Base-by-base conservation (phyloP, 2,888 invertebrate species). In the Thalpophila matura region DNA sequence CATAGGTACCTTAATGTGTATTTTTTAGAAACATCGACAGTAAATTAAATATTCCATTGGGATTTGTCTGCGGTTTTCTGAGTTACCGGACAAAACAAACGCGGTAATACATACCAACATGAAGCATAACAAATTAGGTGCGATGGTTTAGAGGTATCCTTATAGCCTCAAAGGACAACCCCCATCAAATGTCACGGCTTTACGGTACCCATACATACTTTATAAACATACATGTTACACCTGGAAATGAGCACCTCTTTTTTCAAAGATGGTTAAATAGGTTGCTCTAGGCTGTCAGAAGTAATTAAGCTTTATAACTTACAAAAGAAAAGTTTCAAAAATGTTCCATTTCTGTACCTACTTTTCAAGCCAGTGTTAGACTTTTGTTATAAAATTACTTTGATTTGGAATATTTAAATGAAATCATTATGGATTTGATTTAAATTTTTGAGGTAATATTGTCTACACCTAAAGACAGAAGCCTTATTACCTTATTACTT, bases 81-180 rank as follows among this genome's bases (percentile, higher is more conserved):
- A 37, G 20, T 37, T 37, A 61, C 70, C 14, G 42, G 40, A 45
- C 46, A 27, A 64, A 47, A 14, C 20, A 33, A 40, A 35, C 10
- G 31, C 42, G 35, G 62, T 69, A 61, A 61, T n/a, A n/a, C n/a
- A 61, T 43, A 70, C 59, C 40, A 27, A 33, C 35, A 70, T 65
- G 33, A 35, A n/a, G 47, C 42, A 72, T 54, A 49, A 22, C 24
- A 72, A 68, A 64, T 56, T 29, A 72, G 43, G 65, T 45, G 49
- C 49, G 20, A 65, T 68, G 56, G 56, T 64, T 50, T 37, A 29
- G 35, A 50, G 31, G 43, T 38, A 43, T 26, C 18, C 43, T 37
- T 20, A 54, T 55, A 72, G 27, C 55, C 67, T 55, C 67, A 55
- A 67, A 67, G 65, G 55, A 38, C 18, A 49, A 72, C 72, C 67